phyloP scores from a whole-genome alignment of 2,797 vertebrate species.

The Bradypodion ventrale region DNA sequence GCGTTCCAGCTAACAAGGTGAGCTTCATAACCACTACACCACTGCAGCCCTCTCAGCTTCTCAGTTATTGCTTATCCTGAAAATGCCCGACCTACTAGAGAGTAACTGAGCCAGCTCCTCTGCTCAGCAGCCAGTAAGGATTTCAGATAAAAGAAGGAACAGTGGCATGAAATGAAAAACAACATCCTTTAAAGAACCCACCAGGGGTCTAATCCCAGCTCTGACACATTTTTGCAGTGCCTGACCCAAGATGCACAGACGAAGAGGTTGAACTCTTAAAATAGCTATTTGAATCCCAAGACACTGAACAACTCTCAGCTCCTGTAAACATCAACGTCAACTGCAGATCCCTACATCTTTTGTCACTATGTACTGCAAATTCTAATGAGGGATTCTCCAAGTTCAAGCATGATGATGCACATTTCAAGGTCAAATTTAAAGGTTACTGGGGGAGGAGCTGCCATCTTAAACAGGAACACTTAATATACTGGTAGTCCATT shows the following conservation, averaged over 20 bases:
- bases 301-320: background rate
- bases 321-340: conserved; percentile 13
- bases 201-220: conserved; percentile 19
- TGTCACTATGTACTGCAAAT: background rate
- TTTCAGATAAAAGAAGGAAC: conserved; percentile 20
- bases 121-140: background rate
- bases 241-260: background rate
- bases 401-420: background rate
- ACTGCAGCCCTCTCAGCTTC: too few relatives aligned
- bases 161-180: conserved; percentile 5
- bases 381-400: background rate
- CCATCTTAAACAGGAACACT: background rate
- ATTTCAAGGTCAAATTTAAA: background rate
- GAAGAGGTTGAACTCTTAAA: conserved; percentile 6
- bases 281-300: conserved; percentile 10
- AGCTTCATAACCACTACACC: too few relatives aligned
- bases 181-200: conserved; percentile 23
- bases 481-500: background rate
- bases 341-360: background rate
- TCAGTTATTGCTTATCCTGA: background rate
- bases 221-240: conserved; percentile 2
- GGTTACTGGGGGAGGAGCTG: too few relatives aligned
- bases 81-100: background rate
- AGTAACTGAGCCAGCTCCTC: conserved; percentile 10
- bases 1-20: too few relatives aligned